A percentile compares a stretch with the other conserved stretches of the same genome.
These are phyloP conservation scores for Cynoglossus semilaevis DNA, from an alignment of 2,113 vertebrate species.

Conservation along the genomic window DNA sequence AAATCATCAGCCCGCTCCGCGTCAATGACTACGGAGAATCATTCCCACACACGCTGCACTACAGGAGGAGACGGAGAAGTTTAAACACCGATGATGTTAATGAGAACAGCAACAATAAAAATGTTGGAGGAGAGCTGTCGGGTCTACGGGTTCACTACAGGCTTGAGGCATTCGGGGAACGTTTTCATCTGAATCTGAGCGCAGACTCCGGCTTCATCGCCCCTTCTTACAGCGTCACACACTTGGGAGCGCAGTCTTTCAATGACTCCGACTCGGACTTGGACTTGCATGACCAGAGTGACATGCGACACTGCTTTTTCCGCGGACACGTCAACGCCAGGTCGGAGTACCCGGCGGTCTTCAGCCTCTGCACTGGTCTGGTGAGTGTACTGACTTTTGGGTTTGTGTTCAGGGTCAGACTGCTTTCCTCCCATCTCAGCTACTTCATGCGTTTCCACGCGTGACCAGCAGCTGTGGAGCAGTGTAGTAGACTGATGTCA, in stretches of 20 bases:
- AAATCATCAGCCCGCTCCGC: conserved; percentile 88
- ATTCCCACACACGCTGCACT: conserved; percentile 82
- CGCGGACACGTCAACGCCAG: conserved; percentile 87
- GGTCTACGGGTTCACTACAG: conserved; percentile 81
- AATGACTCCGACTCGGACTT: conserved; percentile 38
- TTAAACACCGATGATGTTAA: conserved; percentile 20
- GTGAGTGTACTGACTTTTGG: conserved; percentile 76
- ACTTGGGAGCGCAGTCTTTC: conserved; percentile 73
- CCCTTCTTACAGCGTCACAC: conserved; percentile 80
- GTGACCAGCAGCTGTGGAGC: conserved; percentile 19
- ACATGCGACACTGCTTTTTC: conserved; percentile 93
- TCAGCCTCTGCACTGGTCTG: conserved; percentile 93
- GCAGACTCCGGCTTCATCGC: conserved; percentile 86
- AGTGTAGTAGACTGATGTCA: conserved; percentile 33
- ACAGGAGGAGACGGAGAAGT: conserved; percentile 84
- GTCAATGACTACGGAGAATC: conserved; percentile 90
- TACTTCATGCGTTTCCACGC: background rate
- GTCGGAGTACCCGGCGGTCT: conserved; percentile 77
- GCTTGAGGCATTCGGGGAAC: conserved; percentile 87
- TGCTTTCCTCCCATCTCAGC: background rate
- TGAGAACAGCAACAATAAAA: background rate
- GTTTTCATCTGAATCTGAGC: conserved; percentile 91
- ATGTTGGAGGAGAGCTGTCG: conserved; percentile 38
- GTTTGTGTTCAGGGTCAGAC: conserved; percentile 13
- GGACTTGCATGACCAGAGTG: conserved; percentile 42